phyloP scores from a whole-genome alignment of 2,113 vertebrate species.

The Carassius auratus region DNA sequence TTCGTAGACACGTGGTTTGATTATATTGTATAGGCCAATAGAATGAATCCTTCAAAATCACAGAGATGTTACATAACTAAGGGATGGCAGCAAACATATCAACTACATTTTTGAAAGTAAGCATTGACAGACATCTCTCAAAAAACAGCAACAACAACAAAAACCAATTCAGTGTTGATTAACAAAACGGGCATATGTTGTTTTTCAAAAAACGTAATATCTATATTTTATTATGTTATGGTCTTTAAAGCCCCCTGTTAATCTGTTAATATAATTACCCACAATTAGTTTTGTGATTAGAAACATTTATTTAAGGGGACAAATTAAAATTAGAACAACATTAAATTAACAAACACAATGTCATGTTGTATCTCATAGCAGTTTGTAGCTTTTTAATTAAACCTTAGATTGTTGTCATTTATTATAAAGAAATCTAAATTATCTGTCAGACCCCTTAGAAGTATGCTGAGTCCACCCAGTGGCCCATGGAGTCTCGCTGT shows the following conservation, averaged over 20 bases:
- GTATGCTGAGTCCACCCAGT: neutral
- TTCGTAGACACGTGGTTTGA: too few species aligned
- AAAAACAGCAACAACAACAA: neutral
- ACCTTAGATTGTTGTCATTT: neutral
- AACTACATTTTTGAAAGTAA: neutral
- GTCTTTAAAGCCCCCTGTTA: neutral
- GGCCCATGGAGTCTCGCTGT: neutral
- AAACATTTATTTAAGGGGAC: too few species aligned
- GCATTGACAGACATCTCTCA: neutral
- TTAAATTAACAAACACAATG: too few species aligned
- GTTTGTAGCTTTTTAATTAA: neutral
- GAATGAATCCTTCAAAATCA: neutral
- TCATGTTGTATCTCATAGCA: neutral
- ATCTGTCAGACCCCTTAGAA: neutral
- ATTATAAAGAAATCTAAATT: neutral
- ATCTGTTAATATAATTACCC: neutral
- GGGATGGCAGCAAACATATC: neutral
- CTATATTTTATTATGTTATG: neutral
- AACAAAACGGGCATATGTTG: too few species aligned
- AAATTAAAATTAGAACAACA: too few species aligned
- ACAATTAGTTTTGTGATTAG: too few species aligned
- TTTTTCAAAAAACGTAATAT: neutral
- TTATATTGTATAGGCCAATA: too few species aligned
- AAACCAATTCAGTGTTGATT: too few species aligned
- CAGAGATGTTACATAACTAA: neutral